phyloP scores from a whole-genome alignment of 2,797 vertebrate species.

The Sebastes wilsoni region DNA sequence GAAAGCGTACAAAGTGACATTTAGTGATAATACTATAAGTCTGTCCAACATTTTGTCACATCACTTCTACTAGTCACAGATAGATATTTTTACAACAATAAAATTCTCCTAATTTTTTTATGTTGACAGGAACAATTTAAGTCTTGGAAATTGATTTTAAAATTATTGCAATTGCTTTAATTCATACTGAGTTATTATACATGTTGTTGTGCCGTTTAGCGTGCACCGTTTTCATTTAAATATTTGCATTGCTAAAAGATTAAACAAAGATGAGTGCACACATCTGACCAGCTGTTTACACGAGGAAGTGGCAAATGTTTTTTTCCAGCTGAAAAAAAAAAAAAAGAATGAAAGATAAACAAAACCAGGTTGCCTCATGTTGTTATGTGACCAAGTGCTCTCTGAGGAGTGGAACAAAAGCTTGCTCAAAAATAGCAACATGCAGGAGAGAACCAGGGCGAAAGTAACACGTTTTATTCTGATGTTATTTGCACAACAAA shows the following conservation, averaged over 20 bases:
- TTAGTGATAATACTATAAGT: background rate
- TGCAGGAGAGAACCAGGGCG: background rate
- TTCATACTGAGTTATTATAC: background rate
- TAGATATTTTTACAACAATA: background rate
- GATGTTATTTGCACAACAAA: conserved; percentile 8
- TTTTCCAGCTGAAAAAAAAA: background rate
- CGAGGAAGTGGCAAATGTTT: background rate
- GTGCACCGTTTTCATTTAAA: background rate
- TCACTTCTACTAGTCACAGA: background rate
- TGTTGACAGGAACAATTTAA: background rate
- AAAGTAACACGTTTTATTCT: background rate
- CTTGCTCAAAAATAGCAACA: conserved; percentile 16
- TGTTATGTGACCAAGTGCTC: background rate
- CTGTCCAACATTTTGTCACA: background rate
- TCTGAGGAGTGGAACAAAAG: conserved; percentile 6
- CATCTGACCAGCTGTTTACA: conserved; percentile 15
- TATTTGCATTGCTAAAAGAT: conserved; percentile 12
- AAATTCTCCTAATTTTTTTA: background rate
- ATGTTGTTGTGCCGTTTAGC: background rate
- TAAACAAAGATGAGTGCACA: background rate
- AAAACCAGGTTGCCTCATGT: conserved; percentile 1
- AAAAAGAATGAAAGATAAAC: conserved; percentile 1
- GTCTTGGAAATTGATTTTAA: background rate
- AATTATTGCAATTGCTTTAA: background rate
- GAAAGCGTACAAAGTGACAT: background rate